These are phyloP conservation scores for Pseudomyrmex concolor DNA, from an alignment of 1,140 invertebrate genomes.

Conservation along the genomic window DNA sequence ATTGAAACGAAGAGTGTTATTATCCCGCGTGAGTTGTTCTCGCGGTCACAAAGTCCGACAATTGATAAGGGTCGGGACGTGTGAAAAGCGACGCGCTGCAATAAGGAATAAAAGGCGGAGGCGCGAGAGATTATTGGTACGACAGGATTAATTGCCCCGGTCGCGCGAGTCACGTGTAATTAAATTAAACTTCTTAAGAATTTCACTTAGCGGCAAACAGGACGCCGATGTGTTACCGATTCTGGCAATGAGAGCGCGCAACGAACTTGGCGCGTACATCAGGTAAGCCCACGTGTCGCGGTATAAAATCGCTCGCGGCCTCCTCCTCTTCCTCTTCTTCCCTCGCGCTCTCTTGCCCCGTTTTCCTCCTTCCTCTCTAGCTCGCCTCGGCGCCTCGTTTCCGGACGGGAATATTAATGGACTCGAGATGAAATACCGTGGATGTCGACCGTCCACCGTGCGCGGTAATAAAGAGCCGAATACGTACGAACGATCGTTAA, in stretches of 20 bases:
- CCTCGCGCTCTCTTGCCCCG: neutral
- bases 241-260: slow-evolving; percentile 55
- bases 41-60: too few species aligned
- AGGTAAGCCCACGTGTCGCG: slow-evolving; percentile 55
- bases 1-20: too few species aligned
- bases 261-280: slow-evolving; percentile 72
- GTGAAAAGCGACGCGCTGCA: neutral
- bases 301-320: slow-evolving; percentile 50
- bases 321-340: neutral
- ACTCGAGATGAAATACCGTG: slow-evolving; percentile 72
- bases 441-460: slow-evolving; percentile 29
- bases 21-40: too few species aligned
- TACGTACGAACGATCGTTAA: slow-evolving; percentile 56
- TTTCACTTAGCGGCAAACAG: slow-evolving; percentile 76
- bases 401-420: slow-evolving; percentile 73
- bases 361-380: neutral
- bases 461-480: slow-evolving; percentile 60
- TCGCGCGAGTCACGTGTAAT: slow-evolving; percentile 71
- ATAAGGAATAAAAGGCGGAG: neutral
- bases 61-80: neutral
- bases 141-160: slow-evolving; percentile 74
- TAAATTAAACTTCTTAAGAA: slow-evolving; percentile 80
- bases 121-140: slow-evolving; percentile 66
- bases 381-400: neutral
- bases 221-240: slow-evolving; percentile 77